Base-by-base conservation (phyloP, 2,888 invertebrate genomes). In the Agriopis marginaria region DNA sequence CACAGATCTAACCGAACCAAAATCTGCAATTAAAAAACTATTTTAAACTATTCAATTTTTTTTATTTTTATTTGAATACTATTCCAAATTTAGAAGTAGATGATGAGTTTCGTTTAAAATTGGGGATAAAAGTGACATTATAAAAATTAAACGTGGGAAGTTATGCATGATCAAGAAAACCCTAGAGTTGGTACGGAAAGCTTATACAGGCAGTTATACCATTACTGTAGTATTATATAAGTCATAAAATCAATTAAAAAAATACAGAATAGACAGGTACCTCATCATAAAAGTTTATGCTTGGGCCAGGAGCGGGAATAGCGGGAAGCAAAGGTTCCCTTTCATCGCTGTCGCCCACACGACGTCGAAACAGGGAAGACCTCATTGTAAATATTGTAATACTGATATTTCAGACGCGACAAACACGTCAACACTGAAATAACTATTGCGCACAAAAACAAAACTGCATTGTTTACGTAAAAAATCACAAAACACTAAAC, bases 241-340 rank as follows among this genome's bases (percentile, higher is more conserved):
- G 62, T 14, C 53, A 51, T 61, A 62, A 45, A 32, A 32, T 17
- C 51, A 53, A 54, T n/a, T 53, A 9, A 53, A 9, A 45, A 23
- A 42, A 8, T 11, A 32, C 40, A 51, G 6, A 50, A 59, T 3
- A 32, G 50, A 12, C 12, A 55, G 12, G 55, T 85, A 91, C 92
- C 90, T 87, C 90, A 87, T 86, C 73, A 71, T 82, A 76, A 68
- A 76, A 80, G 63, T 61, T 64, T 61, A 70, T 75, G 71, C 78
- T 84, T 7, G 84, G 68, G 14, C 83, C 84, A 14, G 78, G 70
- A 14, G 78, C 82, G 11, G 88, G 86, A 71, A 86, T 80, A 11
- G 89, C 86, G 23, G 88, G 78, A 63, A 93, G 71, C 59, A 93
- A 82, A 0, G 92, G 92, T 75, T 91, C 89, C 8, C 82, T 84